phyloP scores from a whole-genome alignment of 2,113 vertebrate species.

The Jaculus jaculus region DNA sequence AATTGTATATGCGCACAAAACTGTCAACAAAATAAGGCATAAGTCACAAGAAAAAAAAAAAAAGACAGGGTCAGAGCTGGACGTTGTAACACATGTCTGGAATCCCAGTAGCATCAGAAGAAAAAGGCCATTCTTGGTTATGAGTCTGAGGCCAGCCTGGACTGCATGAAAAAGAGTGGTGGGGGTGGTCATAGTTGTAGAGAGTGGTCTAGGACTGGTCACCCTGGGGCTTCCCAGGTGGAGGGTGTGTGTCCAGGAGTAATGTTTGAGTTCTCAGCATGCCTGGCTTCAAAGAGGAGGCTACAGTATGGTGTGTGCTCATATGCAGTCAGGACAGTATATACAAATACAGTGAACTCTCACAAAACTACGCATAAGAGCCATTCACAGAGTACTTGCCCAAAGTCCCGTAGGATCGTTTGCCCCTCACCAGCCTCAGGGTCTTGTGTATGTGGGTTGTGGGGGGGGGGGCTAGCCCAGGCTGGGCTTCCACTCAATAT shows the following conservation, averaged over 20 bases:
- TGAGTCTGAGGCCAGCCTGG: background rate
- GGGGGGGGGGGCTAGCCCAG: fast-evolving
- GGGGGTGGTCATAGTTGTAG: too few species aligned
- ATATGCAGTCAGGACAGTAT: fast-evolving
- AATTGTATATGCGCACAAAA: too few species aligned
- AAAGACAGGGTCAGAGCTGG: background rate
- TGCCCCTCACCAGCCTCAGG: too few species aligned
- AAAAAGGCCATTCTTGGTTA: background rate
- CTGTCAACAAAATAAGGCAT: too few species aligned
- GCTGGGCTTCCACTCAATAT: background rate
- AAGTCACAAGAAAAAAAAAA: too few species aligned
- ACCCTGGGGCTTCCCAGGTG: too few species aligned
- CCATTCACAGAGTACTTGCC: background rate
- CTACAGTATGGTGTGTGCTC: background rate
- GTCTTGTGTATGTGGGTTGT: too few species aligned
- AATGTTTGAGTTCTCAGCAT: background rate
- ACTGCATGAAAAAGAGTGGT: background rate
- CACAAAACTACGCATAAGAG: background rate
- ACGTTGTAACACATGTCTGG: too few species aligned
- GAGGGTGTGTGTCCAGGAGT: too few species aligned
- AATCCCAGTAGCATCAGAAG: background rate
- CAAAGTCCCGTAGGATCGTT: background rate
- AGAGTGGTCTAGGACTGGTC: background rate
- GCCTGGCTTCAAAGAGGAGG: background rate
- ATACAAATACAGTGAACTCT: too few species aligned